A percentile compares a stretch with the other conserved stretches of the same genome.
These are phyloP conservation scores for Prosopocoilus inquinatus DNA, from an alignment of 2,888 invertebrate species.

Conservation along the genomic window DNA sequence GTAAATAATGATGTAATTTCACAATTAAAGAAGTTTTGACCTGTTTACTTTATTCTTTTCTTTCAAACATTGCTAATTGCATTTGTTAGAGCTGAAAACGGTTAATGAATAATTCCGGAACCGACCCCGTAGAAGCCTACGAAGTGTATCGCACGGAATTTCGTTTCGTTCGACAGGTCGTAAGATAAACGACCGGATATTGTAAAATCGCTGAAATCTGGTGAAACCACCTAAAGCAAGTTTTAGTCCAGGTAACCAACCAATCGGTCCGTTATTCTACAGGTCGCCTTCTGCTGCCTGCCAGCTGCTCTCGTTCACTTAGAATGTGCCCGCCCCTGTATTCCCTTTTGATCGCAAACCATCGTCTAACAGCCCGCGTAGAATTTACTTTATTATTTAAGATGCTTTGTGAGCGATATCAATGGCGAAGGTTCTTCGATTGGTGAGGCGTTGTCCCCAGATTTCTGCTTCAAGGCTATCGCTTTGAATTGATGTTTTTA, in stretches of 20 bases:
- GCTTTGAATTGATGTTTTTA: not conserved
- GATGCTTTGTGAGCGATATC: not conserved
- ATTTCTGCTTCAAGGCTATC: constrained; percentile 1
- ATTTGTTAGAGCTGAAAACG: not conserved
- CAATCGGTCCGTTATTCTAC: constrained; percentile 17
- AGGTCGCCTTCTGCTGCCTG: constrained; percentile 11
- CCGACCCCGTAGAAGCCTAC: not conserved
- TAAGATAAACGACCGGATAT: constrained; percentile 26
- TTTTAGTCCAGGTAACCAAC: constrained; percentile 18
- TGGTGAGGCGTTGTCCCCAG: constrained; percentile 2
- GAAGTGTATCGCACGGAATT: constrained; percentile 11
- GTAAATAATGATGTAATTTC: too few relatives aligned
- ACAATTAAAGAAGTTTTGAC: too few relatives aligned
- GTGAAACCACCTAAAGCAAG: constrained; percentile 17
- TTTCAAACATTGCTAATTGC: not conserved
- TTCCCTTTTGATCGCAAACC: not conserved
- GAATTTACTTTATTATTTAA: not conserved
- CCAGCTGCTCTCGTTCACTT: constrained; percentile 2
- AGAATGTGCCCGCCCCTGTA: constrained; percentile 7
- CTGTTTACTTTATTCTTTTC: too few relatives aligned
- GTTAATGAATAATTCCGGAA: not conserved
- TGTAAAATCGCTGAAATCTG: constrained; percentile 24
- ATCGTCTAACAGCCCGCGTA: constrained; percentile 5
- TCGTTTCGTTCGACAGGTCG: constrained; percentile 18
- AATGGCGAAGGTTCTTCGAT: not conserved